Evolutionary conservation across 2,113 vertebrate genomes (phyloP).

Genomic region (Paedocypris sp.): DNA sequence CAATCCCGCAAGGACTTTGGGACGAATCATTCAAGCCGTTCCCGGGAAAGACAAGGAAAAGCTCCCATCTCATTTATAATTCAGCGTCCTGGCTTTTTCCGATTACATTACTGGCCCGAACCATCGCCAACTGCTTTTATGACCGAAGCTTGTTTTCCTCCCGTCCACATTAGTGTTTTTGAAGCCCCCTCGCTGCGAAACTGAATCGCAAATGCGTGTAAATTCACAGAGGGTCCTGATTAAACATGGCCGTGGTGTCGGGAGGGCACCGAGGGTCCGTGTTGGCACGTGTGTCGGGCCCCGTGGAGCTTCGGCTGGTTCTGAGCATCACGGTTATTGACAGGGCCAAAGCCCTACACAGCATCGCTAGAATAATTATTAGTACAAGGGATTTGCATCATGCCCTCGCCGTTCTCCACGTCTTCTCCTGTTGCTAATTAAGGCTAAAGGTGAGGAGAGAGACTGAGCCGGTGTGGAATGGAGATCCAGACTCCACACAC

Average conservation of each 20-base stretch:
- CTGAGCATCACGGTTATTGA: slow-evolving; percentile 42
- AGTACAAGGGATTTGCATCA: slow-evolving; percentile 27
- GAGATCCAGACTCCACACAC: not conserved
- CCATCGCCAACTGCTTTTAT: too few relatives aligned
- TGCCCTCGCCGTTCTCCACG: slow-evolving; percentile 26
- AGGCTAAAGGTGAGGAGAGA: slow-evolving; percentile 40
- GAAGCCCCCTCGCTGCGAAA: too few relatives aligned
- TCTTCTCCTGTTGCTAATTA: slow-evolving; percentile 41
- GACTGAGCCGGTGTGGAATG: slow-evolving; percentile 11
- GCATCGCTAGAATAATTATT: slow-evolving; percentile 31
- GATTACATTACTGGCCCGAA: not conserved
- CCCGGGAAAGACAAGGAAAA: slow-evolving; percentile 13
- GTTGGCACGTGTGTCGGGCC: slow-evolving; percentile 24
- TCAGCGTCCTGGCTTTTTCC: not conserved
- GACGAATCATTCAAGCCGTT: slow-evolving; percentile 38
- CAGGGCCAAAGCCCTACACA: slow-evolving; percentile 30
- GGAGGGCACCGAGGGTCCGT: not conserved
- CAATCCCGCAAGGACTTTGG: slow-evolving; percentile 33
- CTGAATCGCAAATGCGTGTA: slow-evolving; percentile 12
- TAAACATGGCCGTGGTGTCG: slow-evolving; percentile 21
- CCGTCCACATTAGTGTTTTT: too few relatives aligned
- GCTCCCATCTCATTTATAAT: slow-evolving; percentile 1
- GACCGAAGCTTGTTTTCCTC: too few relatives aligned
- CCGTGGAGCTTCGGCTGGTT: slow-evolving; percentile 35
- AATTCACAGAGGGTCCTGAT: slow-evolving; percentile 3